Evolutionary conservation across 2,113 vertebrate species (phyloP), one percentile per base, ranked within the genome.

Genomic region (Pachypanchax playfairii): DNA sequence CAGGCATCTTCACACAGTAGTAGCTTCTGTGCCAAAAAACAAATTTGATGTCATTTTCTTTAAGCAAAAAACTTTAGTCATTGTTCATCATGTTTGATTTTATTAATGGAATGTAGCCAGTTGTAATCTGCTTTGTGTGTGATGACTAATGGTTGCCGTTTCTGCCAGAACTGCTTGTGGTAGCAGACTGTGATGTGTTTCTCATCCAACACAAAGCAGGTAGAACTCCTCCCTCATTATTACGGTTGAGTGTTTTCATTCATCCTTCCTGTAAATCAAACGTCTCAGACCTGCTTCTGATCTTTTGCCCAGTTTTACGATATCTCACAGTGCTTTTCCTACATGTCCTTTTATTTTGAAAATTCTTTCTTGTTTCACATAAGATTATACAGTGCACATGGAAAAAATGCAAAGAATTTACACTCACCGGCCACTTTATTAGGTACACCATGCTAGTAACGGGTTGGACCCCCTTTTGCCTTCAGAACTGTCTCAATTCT

Each of bases 1-100:
- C 0, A 12, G 2, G 4, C 11, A 10, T 12, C 10, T 33, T 47
- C n/a, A n/a, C n/a, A n/a, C n/a, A n/a, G n/a, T 52, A 41, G 21
- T 29, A 14, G 50, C 5, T 8, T 25, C 15, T 49, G 18, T 25
- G 59, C 28, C 26, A 14, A 8, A 0, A 1, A 9, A 13, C 4
- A 52, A 14, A 12, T 15, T 24, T 52, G 5, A 46, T 13, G 8
- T 57, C 2, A 25, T 28, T 18, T 29, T 29, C n/a, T 38, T 10
- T 12, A 21, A 35, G 14, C n/a, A 6, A 15, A n/a, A 14, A 21
- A 1, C 15, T 31, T 12, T 65, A 11, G 61, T 5, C 65, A 26
- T 73, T 79, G 47, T 25, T 21, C 31, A 68, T 69, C 79, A 73
- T 31, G 67, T 57, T 36, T 12, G 17, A n/a, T 44, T 20, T 33